Evolutionary conservation across 2,113 vertebrate species (phyloP), one percentile per base, ranked within the genome.

Genomic region (Oreocharis arfaki): DNA sequence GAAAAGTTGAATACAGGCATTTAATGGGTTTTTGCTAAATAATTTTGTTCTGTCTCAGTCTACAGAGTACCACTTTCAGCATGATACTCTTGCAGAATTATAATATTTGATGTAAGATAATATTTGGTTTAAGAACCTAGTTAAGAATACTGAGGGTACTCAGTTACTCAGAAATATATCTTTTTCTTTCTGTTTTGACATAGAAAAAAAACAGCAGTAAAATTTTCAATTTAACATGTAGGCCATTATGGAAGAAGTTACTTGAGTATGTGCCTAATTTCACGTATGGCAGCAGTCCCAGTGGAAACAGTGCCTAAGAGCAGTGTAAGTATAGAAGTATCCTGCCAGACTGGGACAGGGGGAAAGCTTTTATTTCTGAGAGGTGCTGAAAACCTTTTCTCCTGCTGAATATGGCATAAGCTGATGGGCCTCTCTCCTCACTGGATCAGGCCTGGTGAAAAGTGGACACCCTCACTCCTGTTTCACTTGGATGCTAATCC

Each of bases 1-100:
- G 90, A 94, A 93, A 90, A 81, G 52, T 79, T 90, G 41, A 89
- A 97, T 93, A 92, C 85, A 90, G 59, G 63, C 55, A 95, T 95
- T 97, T 96, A 47, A 47, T 94, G 84, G 4, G 3, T 84, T 69
- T 97, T 96, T 96, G 42, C 52, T 93, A 80, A 96, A 87, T 76
- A 93, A 47, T 80, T 96, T 93, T 93, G 84, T 91, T 87, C 60
- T 88, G 39, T 94, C 79, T 96, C 81, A 95, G 52, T 95, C 87
- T 96, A 65, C 67, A 83, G 84, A 74, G 57, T 70, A 93, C 56
- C 84, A 83, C 93, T 93, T 96, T 26, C 41, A 76, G 71, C 84
- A 50, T 67, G 67, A 86, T 78, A 65, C 46, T 86, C 91, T 68
- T 89, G 55, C 53, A 95, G 81, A 92, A 91, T 91, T 90, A 13